Evolutionary conservation across 2,888 invertebrate species (phyloP).

Genomic region (Romanomermis culicivorax): DNA sequence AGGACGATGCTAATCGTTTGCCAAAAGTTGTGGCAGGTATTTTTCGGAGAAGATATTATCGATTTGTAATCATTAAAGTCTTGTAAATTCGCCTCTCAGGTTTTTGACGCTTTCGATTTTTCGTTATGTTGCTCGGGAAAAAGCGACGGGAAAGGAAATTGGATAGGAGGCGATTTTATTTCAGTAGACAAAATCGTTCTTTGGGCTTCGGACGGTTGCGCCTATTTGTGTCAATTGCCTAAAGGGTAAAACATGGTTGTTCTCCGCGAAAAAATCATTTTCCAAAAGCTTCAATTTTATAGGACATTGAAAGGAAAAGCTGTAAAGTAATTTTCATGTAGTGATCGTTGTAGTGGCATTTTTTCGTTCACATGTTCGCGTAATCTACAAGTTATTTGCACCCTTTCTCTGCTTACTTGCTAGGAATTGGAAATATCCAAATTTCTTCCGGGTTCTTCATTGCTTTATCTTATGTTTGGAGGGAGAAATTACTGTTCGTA

Average conservation of each 20-base stretch:
- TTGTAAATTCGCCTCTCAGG: too few relatives aligned
- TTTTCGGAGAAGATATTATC: too few relatives aligned
- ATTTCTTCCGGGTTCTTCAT: too few relatives aligned
- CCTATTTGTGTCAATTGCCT: conserved; percentile 80
- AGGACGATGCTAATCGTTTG: conserved; percentile 88
- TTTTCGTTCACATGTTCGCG: too few relatives aligned
- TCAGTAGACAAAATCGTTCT: conserved; percentile 72
- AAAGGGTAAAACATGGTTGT: conserved; percentile 51
- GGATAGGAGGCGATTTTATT: conserved; percentile 86
- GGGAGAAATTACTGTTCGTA: too few relatives aligned
- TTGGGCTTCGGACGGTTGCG: conserved; percentile 87
- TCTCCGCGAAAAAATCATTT: neutral
- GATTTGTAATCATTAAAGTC: too few relatives aligned
- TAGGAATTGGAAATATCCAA: too few relatives aligned
- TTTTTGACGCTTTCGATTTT: conserved; percentile 70
- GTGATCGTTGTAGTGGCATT: too few relatives aligned
- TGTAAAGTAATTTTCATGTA: too few relatives aligned
- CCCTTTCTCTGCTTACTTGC: too few relatives aligned
- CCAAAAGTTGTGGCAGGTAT: conserved; percentile 82
- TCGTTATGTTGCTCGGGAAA: conserved; percentile 75
- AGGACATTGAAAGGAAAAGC: conserved; percentile 61
- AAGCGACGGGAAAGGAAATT: conserved; percentile 46
- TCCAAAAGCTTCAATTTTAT: conserved; percentile 10
- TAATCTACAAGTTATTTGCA: too few relatives aligned
- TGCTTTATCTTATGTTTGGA: too few relatives aligned